Evolutionary conservation across 2,888 invertebrate genomes (phyloP).

Genomic region (Drosophila ezoana): DNA sequence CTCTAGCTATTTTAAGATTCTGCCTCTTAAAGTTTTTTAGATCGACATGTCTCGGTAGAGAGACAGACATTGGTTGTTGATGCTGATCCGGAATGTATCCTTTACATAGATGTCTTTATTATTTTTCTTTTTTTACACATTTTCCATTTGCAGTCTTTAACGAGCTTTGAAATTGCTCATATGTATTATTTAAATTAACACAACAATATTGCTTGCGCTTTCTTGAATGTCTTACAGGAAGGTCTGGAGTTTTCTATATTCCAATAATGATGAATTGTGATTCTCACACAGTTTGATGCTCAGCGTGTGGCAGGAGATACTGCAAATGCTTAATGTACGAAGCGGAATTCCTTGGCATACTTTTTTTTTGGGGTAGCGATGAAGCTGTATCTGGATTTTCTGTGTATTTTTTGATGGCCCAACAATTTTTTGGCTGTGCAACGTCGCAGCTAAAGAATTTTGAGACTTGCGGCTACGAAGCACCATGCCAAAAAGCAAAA

Average conservation of each 20-base stretch:
- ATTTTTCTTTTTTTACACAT: too few relatives aligned
- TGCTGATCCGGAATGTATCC: too few relatives aligned
- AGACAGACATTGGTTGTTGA: too few relatives aligned
- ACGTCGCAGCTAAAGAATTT: constrained; percentile 64
- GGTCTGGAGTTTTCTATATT: neutral
- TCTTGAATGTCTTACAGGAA: neutral
- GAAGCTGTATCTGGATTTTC: constrained; percentile 30
- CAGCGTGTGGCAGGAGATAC: neutral
- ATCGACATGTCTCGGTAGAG: too few relatives aligned
- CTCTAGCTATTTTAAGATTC: too few relatives aligned
- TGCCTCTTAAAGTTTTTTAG: too few relatives aligned
- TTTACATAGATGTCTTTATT: too few relatives aligned
- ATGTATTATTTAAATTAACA: too few relatives aligned
- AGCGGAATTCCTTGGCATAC: constrained; percentile 65
- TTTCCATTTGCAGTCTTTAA: too few relatives aligned
- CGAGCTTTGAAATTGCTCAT: too few relatives aligned
- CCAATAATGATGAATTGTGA: neutral
- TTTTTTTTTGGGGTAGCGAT: constrained; percentile 52
- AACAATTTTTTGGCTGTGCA: constrained; percentile 41
- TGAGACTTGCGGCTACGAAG: constrained; percentile 74
- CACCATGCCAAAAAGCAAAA: constrained; percentile 69
- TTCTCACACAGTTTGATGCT: neutral
- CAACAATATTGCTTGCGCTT: too few relatives aligned
- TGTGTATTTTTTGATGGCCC: constrained; percentile 15
- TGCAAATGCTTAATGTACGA: constrained; percentile 41